Evolutionary conservation across 1,140 invertebrate genomes (phyloP).

Genomic region (Drosophila athabasca): DNA sequence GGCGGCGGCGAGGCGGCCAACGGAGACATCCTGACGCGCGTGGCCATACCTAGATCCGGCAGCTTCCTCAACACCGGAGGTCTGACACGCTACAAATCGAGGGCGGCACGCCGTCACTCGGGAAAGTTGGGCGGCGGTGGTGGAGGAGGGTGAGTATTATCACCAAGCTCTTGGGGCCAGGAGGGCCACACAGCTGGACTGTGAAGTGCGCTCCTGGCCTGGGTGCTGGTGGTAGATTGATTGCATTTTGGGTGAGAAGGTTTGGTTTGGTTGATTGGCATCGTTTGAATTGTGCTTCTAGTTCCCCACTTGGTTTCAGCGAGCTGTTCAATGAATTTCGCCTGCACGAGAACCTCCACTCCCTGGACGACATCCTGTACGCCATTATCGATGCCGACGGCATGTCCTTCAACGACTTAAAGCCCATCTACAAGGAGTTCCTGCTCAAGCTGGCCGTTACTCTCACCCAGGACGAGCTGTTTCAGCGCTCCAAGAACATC

Average conservation of each 20-base stretch:
- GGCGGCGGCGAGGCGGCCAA: conserved; percentile 83
- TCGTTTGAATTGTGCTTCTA: conserved; percentile 84
- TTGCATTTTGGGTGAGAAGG: conserved; percentile 66
- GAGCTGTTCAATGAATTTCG: conserved; percentile 93
- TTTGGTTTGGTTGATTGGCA: conserved; percentile 78
- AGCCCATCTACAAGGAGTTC: conserved; percentile 95
- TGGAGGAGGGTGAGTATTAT: conserved; percentile 77
- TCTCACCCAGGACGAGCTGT: conserved; percentile 94
- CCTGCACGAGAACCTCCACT: conserved; percentile 92
- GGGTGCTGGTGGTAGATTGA: conserved; percentile 47
- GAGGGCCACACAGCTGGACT: conserved; percentile 1
- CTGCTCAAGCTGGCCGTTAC: conserved; percentile 93
- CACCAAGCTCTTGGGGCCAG: conserved; percentile 36
- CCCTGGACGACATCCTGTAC: conserved; percentile 93
- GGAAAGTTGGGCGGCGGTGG: conserved; percentile 63
- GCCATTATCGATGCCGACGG: conserved; percentile 94
- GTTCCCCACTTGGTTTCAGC: conserved; percentile 91
- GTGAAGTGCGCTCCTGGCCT: conserved; percentile 17
- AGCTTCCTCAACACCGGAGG: conserved; percentile 92
- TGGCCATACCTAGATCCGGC: conserved; percentile 91
- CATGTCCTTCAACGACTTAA: conserved; percentile 96
- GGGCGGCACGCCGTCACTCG: conserved; percentile 76
- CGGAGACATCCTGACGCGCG: conserved; percentile 92
- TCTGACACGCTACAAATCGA: conserved; percentile 87
- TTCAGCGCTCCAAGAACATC: conserved; percentile 93